These are phyloP conservation scores for Pollenia amentaria DNA, from an alignment of 2,888 invertebrate species.

Conservation along the genomic window DNA sequence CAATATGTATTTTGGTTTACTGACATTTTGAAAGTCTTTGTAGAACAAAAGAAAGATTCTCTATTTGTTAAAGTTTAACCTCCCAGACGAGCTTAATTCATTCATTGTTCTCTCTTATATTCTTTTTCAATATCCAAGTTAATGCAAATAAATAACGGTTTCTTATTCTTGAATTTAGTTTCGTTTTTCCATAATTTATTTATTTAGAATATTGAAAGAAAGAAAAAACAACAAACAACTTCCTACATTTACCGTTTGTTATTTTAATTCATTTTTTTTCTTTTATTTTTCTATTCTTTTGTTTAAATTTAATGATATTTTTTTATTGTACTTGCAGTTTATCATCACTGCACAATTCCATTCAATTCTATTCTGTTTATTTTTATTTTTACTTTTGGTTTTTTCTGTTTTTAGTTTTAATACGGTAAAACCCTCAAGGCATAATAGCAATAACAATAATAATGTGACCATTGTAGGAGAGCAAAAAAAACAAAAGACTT, in stretches of 20 bases:
- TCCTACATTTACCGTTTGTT: conserved; percentile 66
- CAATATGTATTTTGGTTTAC: too few species aligned
- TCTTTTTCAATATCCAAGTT: conserved; percentile 16
- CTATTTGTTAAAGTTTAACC: background rate
- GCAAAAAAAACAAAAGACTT: conserved; percentile 59
- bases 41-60: too few species aligned
- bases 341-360: conserved; percentile 45
- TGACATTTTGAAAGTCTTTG: too few species aligned
- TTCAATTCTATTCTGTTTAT: conserved; percentile 26
- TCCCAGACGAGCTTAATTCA: conserved; percentile 6
- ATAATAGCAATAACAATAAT: conserved; percentile 18
- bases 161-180: conserved; percentile 42
- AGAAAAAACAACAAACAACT: conserved; percentile 46
- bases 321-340: conserved; percentile 23
- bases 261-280: conserved; percentile 44
- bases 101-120: background rate
- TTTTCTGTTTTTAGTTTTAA: conserved; percentile 21
- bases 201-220: conserved; percentile 32
- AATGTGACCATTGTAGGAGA: conserved; percentile 28
- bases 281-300: conserved; percentile 52
- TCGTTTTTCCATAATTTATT: conserved; percentile 24
- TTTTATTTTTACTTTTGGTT: background rate
- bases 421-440: conserved; percentile 63
- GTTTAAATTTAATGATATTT: conserved; percentile 13
- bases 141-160: conserved; percentile 61